Evolutionary conservation across 2,888 invertebrate genomes (phyloP).

Genomic region (Apamea anceps): DNA sequence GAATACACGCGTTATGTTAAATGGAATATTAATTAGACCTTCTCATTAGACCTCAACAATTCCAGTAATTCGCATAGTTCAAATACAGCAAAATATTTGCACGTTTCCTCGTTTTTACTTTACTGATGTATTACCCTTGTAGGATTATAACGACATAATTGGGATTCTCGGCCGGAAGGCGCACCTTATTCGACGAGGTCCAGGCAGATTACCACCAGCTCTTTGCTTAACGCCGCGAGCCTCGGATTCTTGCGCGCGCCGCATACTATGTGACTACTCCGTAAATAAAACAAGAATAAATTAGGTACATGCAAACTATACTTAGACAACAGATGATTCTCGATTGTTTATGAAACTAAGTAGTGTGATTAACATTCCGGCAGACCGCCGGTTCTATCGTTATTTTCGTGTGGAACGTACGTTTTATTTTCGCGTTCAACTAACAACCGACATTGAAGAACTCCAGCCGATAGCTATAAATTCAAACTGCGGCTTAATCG

Average conservation of each 20-base stretch:
- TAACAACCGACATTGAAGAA: conserved; percentile 77
- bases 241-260: conserved; percentile 71
- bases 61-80: conserved; percentile 29
- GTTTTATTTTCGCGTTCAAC: conserved; percentile 60
- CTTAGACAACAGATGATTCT: conserved; percentile 58
- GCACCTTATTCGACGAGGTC: conserved; percentile 69
- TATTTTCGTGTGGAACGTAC: conserved; percentile 50
- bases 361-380: conserved; percentile 64
- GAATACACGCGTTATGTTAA: background rate
- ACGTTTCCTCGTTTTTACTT: conserved; percentile 54
- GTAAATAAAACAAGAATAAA: conserved; percentile 65
- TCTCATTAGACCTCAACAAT: conserved; percentile 35
- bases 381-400: conserved; percentile 42
- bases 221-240: conserved; percentile 66
- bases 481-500: conserved; percentile 76
- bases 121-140: conserved; percentile 63
- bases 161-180: conserved; percentile 70
- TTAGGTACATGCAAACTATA: conserved; percentile 55
- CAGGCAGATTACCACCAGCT: conserved; percentile 66
- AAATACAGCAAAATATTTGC: conserved; percentile 50
- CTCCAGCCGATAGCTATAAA: conserved; percentile 78
- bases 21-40: conserved; percentile 28
- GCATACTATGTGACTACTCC: conserved; percentile 65
- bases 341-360: conserved; percentile 59
- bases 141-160: conserved; percentile 68